Conservation (phyloP, 2,888 invertebrate genomes). For the Plagodis dolabraria region DNA sequence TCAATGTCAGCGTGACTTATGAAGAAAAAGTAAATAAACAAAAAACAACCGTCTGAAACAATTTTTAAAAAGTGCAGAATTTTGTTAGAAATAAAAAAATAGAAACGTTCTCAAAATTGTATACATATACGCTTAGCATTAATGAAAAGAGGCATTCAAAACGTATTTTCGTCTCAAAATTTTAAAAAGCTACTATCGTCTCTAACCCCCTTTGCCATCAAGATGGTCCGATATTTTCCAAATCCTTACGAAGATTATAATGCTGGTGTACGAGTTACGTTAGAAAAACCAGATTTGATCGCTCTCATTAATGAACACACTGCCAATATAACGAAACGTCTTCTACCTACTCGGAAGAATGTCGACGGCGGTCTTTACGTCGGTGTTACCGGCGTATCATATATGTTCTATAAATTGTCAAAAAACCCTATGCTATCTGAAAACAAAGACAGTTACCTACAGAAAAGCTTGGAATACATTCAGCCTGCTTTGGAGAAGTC, state of each 20-base stretch:
- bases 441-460: slow-evolving; percentile 76
- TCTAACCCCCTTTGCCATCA: slow-evolving; percentile 41
- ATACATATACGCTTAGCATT: slow-evolving; percentile 28
- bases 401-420: slow-evolving; percentile 89
- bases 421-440: slow-evolving; percentile 79
- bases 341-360: slow-evolving; percentile 65
- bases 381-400: slow-evolving; percentile 89
- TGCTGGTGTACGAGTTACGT: slow-evolving; percentile 38
- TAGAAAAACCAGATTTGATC: slow-evolving; percentile 54
- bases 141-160: slow-evolving; percentile 46
- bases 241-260: slow-evolving; percentile 68
- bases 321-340: slow-evolving; percentile 61
- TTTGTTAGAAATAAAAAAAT: no score
- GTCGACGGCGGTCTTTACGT: slow-evolving; percentile 88
- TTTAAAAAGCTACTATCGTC: slow-evolving; percentile 47
- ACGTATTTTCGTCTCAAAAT: slow-evolving; percentile 37
- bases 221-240: slow-evolving; percentile 75
- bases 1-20: no score
- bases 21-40: no score
- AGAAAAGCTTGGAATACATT: slow-evolving; percentile 86
- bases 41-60: no score
- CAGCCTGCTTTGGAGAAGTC: slow-evolving; percentile 85
- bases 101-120: no score
- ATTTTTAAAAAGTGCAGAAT: no score
- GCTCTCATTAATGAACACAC: slow-evolving; percentile 62